These are phyloP conservation scores for Dryoscopus gambensis DNA, from an alignment of 2,113 vertebrate genomes.

Conservation along the genomic window DNA sequence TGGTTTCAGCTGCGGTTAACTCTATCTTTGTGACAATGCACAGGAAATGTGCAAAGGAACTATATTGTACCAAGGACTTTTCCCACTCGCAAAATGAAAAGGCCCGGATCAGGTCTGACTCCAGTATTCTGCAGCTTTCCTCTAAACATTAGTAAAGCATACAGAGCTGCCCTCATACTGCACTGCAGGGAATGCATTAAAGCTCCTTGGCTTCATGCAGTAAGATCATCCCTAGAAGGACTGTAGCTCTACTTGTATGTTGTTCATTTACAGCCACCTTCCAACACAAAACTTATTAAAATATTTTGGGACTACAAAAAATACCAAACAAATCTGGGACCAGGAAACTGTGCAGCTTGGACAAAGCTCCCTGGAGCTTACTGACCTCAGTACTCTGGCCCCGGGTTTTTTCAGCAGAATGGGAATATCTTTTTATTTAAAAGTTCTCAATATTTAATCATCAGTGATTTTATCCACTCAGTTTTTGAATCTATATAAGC, in stretches of 20 bases:
- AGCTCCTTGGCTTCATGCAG: not conserved
- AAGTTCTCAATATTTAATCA: not conserved
- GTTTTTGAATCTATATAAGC: not conserved
- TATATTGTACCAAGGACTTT: not conserved
- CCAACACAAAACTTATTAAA: not conserved
- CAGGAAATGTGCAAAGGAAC: not conserved
- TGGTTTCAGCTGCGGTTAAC: not conserved
- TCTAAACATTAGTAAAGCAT: not conserved
- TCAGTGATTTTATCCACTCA: not conserved
- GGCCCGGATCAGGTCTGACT: not conserved
- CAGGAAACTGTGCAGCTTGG: not conserved
- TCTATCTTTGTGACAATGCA: not conserved
- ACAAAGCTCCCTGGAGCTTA: not conserved
- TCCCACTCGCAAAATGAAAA: not conserved
- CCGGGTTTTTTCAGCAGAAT: not conserved
- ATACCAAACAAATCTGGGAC: not conserved
- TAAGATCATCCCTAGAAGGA: not conserved
- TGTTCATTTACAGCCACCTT: fast-evolving
- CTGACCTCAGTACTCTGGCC: not conserved
- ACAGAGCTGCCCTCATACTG: not conserved
- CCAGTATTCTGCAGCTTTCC: not conserved
- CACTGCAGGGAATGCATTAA: not conserved
- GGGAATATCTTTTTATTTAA: not conserved
- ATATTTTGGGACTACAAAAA: not conserved
- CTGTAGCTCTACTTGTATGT: not conserved